These are phyloP conservation scores for Herminia tarsipennalis DNA, from an alignment of 2,888 invertebrate species.

Conservation along the genomic window DNA sequence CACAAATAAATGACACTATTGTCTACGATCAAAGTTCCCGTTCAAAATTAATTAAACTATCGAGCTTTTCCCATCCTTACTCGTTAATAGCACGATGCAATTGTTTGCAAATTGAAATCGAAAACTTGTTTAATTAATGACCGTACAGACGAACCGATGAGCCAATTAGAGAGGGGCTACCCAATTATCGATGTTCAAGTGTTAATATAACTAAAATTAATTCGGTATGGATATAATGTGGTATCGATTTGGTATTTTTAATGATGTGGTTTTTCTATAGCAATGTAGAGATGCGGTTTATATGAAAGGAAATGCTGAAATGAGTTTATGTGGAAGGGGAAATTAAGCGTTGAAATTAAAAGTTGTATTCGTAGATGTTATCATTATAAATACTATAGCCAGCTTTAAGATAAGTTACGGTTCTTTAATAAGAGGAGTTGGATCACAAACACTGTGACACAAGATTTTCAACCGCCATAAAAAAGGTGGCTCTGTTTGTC, in stretches of 20 bases:
- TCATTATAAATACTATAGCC: no score
- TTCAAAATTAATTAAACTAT: conserved; percentile 8
- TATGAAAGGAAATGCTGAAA: no score
- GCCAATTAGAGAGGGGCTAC: conserved; percentile 59
- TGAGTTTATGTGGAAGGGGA: no score
- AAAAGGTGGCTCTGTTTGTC: no score
- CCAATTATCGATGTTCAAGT: conserved; percentile 48
- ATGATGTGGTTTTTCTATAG: no score
- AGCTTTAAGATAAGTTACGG: no score
- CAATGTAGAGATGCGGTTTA: no score
- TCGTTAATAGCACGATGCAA: conserved; percentile 44
- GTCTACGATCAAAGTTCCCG: background rate
- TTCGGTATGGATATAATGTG: background rate
- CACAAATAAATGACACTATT: background rate
- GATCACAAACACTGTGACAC: no score
- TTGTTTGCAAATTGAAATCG: conserved; percentile 72
- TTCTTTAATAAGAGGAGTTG: no score
- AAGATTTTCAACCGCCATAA: no score
- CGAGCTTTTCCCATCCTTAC: conserved; percentile 27
- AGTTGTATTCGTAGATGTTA: no score
- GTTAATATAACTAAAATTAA: conserved; percentile 28
- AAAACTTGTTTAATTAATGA: conserved; percentile 74
- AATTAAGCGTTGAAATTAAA: no score
- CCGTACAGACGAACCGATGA: conserved; percentile 42
- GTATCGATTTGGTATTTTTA: background rate